Evolutionary conservation across 2,797 vertebrate genomes (phyloP), one percentile per base, ranked within the genome.

Genomic region (Silurus lanzhouensis): DNA sequence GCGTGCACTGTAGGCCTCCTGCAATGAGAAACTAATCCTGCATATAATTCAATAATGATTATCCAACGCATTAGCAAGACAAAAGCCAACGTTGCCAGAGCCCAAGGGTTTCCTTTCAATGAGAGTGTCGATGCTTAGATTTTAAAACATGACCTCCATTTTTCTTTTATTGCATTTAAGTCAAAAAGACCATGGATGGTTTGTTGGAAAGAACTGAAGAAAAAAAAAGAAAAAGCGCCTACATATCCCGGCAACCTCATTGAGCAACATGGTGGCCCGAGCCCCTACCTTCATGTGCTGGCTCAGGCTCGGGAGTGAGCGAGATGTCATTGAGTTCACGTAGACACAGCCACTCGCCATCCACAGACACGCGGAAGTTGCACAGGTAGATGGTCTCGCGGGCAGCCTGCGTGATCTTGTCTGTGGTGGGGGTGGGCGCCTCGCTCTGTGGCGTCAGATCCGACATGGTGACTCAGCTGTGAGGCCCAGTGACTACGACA

Each of bases 321-420:
- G 98, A 99, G 95, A 99, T 99, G 94, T 99, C 98, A 72, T 99
- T 98, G 92, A 99, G 97, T 94, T 99, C 98, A 0, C 98, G 96
- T 27, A 99, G 94, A 92, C 98, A 99, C 27, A 99, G 97, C 98
- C 98, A 99, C 90, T 99, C 98, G 92, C 98, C 98, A 25, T 99
- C 98, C 93, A 99, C 99, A 0, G 98, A 99, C 88, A 99, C 98
- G 25, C 98, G 97, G 92, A 99, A 99, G 96, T 99, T 99, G 95
- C 98, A 99, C 88, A 99, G 96, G 95, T 99, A 99, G 93, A 99
- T 99, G 94, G 98, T 99, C 95, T 99, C 98, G 92, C 99, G 96
- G 93, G 98, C 98, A 87, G 98, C 98, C 95, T 99, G 98, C 85
- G 98, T 99, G 96, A 99, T 99, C 96, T 99, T 99, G 97, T 99